Conservation (phyloP, 2,113 vertebrate genomes). For the Fukomys damarensis region DNA sequence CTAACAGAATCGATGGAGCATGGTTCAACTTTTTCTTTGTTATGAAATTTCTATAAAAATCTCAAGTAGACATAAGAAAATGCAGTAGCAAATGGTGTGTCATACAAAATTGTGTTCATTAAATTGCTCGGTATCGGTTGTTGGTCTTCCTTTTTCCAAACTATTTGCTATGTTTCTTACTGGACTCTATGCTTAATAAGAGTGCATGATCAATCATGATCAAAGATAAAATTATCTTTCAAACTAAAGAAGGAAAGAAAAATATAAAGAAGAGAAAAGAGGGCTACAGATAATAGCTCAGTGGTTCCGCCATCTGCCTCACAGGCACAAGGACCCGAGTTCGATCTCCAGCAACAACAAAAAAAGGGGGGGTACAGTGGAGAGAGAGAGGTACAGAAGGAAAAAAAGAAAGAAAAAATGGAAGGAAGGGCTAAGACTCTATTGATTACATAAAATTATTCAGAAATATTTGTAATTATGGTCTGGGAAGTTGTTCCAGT, state of each 20-base stretch:
- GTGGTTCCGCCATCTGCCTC: too few species aligned
- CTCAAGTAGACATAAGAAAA: not conserved
- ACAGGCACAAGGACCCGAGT: too few species aligned
- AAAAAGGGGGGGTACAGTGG: not conserved
- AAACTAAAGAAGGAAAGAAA: not conserved
- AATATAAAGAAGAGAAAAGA: not conserved
- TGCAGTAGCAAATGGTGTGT: not conserved
- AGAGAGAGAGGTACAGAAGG: fast-evolving
- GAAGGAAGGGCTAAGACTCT: not conserved
- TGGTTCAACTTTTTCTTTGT: not conserved
- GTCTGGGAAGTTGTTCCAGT: not conserved
- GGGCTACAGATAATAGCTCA: too few species aligned
- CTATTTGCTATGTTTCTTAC: conserved; percentile 47
- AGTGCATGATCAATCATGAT: conserved; percentile 62
- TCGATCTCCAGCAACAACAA: too few species aligned
- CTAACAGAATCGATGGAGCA: not conserved
- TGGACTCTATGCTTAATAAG: conserved; percentile 3
- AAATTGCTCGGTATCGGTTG: not conserved
- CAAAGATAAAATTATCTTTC: conserved; percentile 32
- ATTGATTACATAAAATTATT: not conserved
- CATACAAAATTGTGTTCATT: not conserved
- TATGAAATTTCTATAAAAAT: not conserved
- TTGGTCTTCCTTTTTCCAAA: not conserved
- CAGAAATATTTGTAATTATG: not conserved
- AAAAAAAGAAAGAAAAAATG: not conserved